phyloP scores from a whole-genome alignment of 2,888 invertebrate species.

The Latrodectus hesperus region DNA sequence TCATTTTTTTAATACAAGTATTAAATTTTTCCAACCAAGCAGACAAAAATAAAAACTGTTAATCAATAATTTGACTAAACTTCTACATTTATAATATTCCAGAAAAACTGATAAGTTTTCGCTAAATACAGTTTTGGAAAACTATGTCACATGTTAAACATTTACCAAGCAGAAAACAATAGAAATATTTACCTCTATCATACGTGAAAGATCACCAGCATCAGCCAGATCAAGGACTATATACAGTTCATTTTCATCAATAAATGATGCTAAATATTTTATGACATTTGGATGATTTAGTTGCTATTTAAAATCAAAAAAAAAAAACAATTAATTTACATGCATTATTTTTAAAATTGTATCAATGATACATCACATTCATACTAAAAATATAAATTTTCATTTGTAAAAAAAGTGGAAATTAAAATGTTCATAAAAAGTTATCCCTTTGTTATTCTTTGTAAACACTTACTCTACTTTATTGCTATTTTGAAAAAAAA shows the following conservation, averaged over 20 bases:
- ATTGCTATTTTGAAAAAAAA: too few relatives aligned
- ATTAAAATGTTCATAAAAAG: too few relatives aligned
- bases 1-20: too few relatives aligned
- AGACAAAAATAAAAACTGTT: too few relatives aligned
- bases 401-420: too few relatives aligned
- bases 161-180: neutral
- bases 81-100: too few relatives aligned
- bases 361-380: too few relatives aligned
- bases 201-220: conserved; percentile 80
- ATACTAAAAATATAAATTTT: too few relatives aligned
- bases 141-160: neutral
- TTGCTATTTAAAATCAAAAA: conserved; percentile 75
- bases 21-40: too few relatives aligned
- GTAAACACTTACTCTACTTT: too few relatives aligned
- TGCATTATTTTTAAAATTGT: neutral
- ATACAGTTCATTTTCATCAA: conserved; percentile 79
- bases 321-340: neutral
- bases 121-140: neutral
- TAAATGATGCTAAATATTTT: conserved; percentile 80
- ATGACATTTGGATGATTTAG: conserved; percentile 81
- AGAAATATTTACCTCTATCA: conserved; percentile 77
- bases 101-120: neutral
- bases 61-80: too few relatives aligned
- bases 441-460: too few relatives aligned
- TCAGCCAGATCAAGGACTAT: conserved; percentile 81